Conservation (phyloP, 2,113 vertebrate genomes). For the Taurulus bubalis region DNA sequence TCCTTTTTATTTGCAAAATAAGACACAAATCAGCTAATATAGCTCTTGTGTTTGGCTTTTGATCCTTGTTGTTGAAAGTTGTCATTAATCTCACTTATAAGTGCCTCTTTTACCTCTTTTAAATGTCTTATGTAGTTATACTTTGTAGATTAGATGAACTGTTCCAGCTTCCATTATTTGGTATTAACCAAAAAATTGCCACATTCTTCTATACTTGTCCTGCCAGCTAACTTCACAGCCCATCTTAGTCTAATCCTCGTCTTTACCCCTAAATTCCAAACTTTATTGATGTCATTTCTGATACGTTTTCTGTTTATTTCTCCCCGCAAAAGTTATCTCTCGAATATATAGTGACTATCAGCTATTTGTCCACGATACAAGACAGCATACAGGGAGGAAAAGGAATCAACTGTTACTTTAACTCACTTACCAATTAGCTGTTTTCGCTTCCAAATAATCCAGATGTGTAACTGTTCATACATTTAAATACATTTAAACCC, state of each 20-base stretch:
- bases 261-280: slow-evolving; percentile 26
- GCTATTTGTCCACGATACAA: neutral
- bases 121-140: neutral
- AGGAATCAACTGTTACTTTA: neutral
- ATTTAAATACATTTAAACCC: no score
- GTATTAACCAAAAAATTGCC: slow-evolving; percentile 9
- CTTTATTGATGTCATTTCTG: neutral
- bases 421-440: neutral
- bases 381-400: neutral
- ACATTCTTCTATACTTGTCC: slow-evolving; percentile 36
- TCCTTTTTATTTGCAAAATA: neutral
- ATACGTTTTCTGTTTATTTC: neutral
- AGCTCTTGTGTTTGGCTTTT: neutral
- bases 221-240: slow-evolving; percentile 20
- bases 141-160: neutral
- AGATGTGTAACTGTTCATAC: no score
- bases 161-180: slow-evolving; percentile 5
- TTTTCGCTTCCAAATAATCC: neutral
- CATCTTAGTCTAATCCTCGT: slow-evolving; percentile 25
- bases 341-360: neutral
- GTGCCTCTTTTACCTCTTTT: neutral
- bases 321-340: neutral
- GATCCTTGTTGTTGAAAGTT: slow-evolving; percentile 16
- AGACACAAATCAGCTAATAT: neutral
- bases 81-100: slow-evolving; percentile 29